Evolutionary conservation across 2,113 vertebrate genomes (phyloP).

Genomic region (Neogobius melanostomus): DNA sequence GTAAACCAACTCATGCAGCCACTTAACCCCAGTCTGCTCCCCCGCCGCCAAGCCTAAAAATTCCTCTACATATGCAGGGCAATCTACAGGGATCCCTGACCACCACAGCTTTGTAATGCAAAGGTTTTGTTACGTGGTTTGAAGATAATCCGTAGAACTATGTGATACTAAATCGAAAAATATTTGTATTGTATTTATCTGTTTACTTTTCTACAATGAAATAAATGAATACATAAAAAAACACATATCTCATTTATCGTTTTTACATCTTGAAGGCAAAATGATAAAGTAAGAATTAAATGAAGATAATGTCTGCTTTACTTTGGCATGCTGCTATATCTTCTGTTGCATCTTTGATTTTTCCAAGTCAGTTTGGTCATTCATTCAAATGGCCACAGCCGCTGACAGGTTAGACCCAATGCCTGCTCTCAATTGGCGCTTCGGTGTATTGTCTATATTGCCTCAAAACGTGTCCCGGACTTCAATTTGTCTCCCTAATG

Average conservation of each 20-base stretch:
- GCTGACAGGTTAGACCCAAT: not conserved
- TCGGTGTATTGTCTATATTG: slow-evolving; percentile 17
- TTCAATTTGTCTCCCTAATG: slow-evolving; percentile 63
- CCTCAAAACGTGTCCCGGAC: slow-evolving; percentile 29
- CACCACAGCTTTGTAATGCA: not conserved
- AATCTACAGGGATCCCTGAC: slow-evolving; percentile 51
- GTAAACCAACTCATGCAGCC: slow-evolving; percentile 63
- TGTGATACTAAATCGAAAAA: too few relatives aligned
- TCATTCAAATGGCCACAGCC: slow-evolving; percentile 1
- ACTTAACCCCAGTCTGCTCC: slow-evolving; percentile 66
- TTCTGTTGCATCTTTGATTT: not conserved
- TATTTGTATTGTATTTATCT: too few relatives aligned
- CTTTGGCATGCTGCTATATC: not conserved
- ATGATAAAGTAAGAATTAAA: too few relatives aligned
- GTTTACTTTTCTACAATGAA: too few relatives aligned
- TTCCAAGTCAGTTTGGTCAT: not conserved
- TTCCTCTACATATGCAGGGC: slow-evolving; percentile 62
- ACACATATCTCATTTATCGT: too few relatives aligned
- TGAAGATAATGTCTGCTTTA: too few relatives aligned
- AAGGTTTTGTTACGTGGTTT: too few relatives aligned
- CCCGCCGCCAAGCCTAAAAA: slow-evolving; percentile 43
- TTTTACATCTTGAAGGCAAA: too few relatives aligned
- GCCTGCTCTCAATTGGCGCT: slow-evolving; percentile 2
- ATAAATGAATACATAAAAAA: too few relatives aligned
- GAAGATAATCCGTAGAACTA: too few relatives aligned